Evolutionary conservation across 2,113 vertebrate species (phyloP), one percentile per base, ranked within the genome.

Genomic region (Damaliscus lunatus): DNA sequence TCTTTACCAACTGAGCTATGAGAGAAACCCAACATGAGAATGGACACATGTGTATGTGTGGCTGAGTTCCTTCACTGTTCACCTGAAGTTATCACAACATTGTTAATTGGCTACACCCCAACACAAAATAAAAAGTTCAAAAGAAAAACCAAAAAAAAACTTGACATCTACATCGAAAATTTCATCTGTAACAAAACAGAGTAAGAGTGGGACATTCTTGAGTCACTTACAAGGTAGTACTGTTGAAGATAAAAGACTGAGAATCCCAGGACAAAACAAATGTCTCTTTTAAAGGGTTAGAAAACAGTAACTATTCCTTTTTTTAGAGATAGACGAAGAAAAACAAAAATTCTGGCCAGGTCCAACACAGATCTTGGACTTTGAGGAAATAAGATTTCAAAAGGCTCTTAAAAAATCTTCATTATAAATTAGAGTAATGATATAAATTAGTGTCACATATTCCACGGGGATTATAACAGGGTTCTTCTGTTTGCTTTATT

Each of bases 361-460:
- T 77, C 52, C 48, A n/a, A 77, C 50, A 57, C 14, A 11, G 43
- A 88, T 83, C 9, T 86, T 36, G 71, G 67, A 90, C n/a, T 53
- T 71, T 11, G 36, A 86, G n/a, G n/a, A 93, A 92, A 40, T 59
- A 96, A 62, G 71, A 90, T 74, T 90, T 87, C 53, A 95, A 90
- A 88, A 95, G 33, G 19, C 46, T 92, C 23, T 62, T 31, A 5
- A 36, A 93, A 96, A n/a, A 57, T 86, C 7, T 62, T 90, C 33
- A 87, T 23, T 71, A 92, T 31, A 57, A 50, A 95, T 80, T 48
- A 89, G 4, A 89, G 12, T 74, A 89, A 97, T 62, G 84, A 88
- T 0, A 74, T 62, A 83, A 91, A 92, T 83, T 40, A 62, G 43
- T 74, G 48, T 88, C 88, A 92, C 10, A n/a, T 55, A 67, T 74